Base-by-base conservation (phyloP, 2,113 vertebrate genomes). In the Axis porcinus region DNA sequence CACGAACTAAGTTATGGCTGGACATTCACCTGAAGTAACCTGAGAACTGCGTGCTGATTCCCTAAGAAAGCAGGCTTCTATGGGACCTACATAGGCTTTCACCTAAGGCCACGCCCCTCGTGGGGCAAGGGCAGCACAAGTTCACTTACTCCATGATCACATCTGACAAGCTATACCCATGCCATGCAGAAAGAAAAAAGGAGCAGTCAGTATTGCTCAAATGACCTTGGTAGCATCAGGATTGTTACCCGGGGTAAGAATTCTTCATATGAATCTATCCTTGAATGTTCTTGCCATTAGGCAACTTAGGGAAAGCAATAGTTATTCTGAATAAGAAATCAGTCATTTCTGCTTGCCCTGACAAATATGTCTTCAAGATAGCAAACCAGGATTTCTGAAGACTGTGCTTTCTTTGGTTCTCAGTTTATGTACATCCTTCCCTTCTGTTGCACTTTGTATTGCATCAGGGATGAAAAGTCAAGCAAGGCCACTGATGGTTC, bases 121-220 rank as follows among this genome's bases (percentile, higher is more conserved):
- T 4, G 6, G 15, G 76, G 21, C 19, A n/a, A 57, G 40, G 47
- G 13, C 40, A n/a, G 15, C 5, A 4, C 2, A 45, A 3, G 14
- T 33, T 14, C 28, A 25, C 40, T 23, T 6, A 3, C 40, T 19
- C 36, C 16, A 6, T 17, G 3, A 76, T 15, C 10, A 0, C 2
- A 27, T 50, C 23, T 40, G 19, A 6, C 19, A 60, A 21, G 8
- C 15, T 6, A 3, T 33, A 30, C 36, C n/a, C 50, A 12, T 11
- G 64, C 12, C 23, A 36, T 12, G 11, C 45, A 54, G 27, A 93
- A n/a, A 76, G 33, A 33, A 47, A 14, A 3, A 16, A 12, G 7
- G 2, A 57, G 7, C 54, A 30, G 23, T 36, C 1, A 1, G 0
- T 9, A 15, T 16, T 23, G 0, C 40, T 36, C 11, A 30, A 3